Percentiles rank a stretch among this genome's conserved stretches.
Conservation (phyloP, 2,113 vertebrate genomes). For the Hipposideros armiger region DNA sequence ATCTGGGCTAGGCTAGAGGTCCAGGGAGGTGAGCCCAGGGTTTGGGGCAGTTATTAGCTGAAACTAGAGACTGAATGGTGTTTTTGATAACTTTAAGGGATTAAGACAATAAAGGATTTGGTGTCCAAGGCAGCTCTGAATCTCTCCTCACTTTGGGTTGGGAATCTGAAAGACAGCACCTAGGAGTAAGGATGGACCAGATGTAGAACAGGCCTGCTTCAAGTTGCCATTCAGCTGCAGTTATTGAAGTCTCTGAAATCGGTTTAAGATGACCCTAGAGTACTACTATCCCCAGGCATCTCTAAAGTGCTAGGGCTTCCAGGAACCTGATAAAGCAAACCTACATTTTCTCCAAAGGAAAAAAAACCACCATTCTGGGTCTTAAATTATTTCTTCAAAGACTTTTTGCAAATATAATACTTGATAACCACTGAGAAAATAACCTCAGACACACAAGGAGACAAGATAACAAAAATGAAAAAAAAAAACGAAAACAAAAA, state of each 20-base stretch:
- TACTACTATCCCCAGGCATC: background rate
- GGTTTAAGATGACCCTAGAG: background rate
- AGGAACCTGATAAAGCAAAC: conserved; percentile 1
- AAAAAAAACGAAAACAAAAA: background rate
- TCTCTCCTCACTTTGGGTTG: background rate
- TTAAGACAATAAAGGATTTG: conserved; percentile 8
- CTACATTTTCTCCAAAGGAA: background rate
- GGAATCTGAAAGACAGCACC: background rate
- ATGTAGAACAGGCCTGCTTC: background rate
- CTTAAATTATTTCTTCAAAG: background rate
- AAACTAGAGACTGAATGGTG: background rate
- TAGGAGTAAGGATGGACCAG: background rate
- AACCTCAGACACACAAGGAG: background rate
- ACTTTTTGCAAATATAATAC: background rate
- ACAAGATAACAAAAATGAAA: background rate
- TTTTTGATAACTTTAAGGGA: background rate
- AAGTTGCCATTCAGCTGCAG: background rate
- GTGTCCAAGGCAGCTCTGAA: background rate
- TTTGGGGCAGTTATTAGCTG: background rate
- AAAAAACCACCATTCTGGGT: background rate
- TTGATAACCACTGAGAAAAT: background rate
- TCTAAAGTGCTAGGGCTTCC: background rate
- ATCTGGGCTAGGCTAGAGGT: background rate
- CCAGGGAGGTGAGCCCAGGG: background rate
- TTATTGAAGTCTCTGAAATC: background rate